Base-by-base conservation (phyloP, 2,888 invertebrate species). In the Tineola bisselliella region DNA sequence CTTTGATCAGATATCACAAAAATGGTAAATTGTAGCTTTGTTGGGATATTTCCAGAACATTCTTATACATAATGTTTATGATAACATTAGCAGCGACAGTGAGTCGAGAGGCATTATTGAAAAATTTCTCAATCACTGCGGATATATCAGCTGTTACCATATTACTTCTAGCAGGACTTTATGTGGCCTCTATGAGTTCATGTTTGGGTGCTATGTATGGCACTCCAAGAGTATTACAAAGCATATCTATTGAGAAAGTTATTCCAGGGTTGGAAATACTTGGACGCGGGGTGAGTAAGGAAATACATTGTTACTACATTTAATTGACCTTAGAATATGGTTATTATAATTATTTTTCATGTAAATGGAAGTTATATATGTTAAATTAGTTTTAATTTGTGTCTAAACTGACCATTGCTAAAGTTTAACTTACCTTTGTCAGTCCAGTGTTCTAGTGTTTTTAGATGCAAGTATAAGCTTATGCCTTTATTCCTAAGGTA, bases 151-250 rank as follows among this genome's bases (percentile, higher is more conserved):
- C 93, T 0, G 89, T 94, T 44, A 90, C 92, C 61, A 91, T 97
- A 60, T 80, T 98, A 44, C 89, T 98, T 62, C 86, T 98, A 44
- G 93, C 96, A 61, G 98, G 98, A 17, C 89, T 98, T 61, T 99
- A 98, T 79, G 96, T 98, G 13, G 96, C 97, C 61, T 97, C 97
- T 15, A 94, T 98, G 90, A 97, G 97, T 52, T 96, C 96, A 57
- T 97, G 97, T 74, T 90, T 98, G 68, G 98, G 97, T 11, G 96
- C 97, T 43, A 94, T 98, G 92, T 98, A 98, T 73, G 98, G 98
- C 2, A 96, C 98, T 1, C 97, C 98, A 0, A 89, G 98, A 66
- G 97, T 98, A 0, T 84, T 98, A 31, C 98, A 98, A 79, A 96
- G 96, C 64, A 97, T 99, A 67, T 96, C 98, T 52, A 93, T 94